Evolutionary conservation across 2,888 invertebrate species (phyloP).

Genomic region (Sesia apiformis): DNA sequence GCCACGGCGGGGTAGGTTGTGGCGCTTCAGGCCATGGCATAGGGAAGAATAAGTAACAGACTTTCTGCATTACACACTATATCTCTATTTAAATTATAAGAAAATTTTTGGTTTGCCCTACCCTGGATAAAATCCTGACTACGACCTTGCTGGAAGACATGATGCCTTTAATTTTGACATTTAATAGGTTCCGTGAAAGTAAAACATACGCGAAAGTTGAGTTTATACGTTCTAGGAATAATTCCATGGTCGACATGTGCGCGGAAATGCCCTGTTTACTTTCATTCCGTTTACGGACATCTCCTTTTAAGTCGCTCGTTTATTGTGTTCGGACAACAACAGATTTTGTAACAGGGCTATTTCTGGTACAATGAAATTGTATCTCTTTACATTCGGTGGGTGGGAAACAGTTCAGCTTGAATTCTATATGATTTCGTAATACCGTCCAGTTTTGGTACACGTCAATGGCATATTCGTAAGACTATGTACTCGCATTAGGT

Average conservation of each 20-base stretch:
- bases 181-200: neutral
- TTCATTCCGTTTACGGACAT: conserved; percentile 50
- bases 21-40: no score
- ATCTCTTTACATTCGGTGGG: conserved; percentile 32
- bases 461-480: neutral
- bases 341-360: conserved; percentile 49
- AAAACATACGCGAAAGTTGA: neutral
- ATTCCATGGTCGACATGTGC: conserved; percentile 34
- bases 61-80: no score
- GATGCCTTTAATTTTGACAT: neutral
- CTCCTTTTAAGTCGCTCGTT: conserved; percentile 51
- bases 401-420: conserved; percentile 18
- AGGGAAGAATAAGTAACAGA: no score
- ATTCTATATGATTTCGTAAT: conserved; percentile 22
- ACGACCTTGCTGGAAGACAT: no score
- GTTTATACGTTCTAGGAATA: conserved; percentile 8
- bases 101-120: no score
- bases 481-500: neutral
- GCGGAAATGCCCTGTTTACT: conserved; percentile 58
- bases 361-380: conserved; percentile 39
- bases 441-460: neutral
- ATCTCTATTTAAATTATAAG: no score
- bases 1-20: no score
- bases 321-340: conserved; percentile 45
- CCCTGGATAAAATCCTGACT: no score